phyloP scores from a whole-genome alignment of 2,113 vertebrate genomes.

The Silurus meridionalis region DNA sequence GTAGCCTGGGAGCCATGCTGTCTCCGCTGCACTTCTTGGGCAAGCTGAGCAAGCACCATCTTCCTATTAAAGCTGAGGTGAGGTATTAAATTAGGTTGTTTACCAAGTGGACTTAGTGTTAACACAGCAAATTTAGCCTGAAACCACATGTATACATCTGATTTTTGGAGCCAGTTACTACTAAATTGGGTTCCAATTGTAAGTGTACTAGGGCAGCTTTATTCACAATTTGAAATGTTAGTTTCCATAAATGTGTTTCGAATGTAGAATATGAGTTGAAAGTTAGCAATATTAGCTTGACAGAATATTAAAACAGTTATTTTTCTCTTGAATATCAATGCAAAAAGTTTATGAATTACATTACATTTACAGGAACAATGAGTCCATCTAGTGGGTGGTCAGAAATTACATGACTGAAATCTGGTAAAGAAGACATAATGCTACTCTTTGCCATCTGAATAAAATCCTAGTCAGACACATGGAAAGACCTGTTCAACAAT shows the following conservation, averaged over 20 bases:
- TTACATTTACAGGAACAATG: constrained; percentile 33
- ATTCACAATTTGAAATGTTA: background rate
- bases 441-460: background rate
- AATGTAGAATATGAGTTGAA: background rate
- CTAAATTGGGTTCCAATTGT: background rate
- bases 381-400: constrained; percentile 61
- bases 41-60: constrained; percentile 85
- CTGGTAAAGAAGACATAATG: background rate
- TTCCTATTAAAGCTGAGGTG: constrained; percentile 90
- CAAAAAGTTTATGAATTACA: background rate
- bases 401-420: background rate
- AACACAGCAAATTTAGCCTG: background rate
- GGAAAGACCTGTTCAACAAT: background rate
- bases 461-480: background rate
- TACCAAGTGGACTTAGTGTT: constrained; percentile 30
- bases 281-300: no score
- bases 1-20: constrained; percentile 87
- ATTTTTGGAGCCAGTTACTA: background rate
- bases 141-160: background rate
- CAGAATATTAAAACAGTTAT: background rate
- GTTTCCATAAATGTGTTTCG: background rate
- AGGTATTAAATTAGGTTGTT: constrained; percentile 32
- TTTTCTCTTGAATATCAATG: background rate
- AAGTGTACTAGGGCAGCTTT: background rate
- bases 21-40: constrained; percentile 90